Evolutionary conservation across 2,113 vertebrate species (phyloP).

Genomic region (Trichechus manatus): DNA sequence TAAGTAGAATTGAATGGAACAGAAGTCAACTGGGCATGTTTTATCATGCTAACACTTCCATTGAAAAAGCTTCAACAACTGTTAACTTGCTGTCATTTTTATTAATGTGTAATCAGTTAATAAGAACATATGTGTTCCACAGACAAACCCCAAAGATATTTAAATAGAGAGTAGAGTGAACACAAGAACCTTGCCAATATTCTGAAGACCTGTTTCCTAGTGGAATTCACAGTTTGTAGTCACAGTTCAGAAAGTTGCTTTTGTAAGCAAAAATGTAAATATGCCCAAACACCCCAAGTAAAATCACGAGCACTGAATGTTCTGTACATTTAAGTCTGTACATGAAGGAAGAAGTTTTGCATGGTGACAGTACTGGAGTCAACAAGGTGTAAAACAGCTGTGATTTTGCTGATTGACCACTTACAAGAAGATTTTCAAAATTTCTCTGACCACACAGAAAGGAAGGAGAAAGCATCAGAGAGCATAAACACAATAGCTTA

Average conservation of each 20-base stretch:
- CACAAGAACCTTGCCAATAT: slow-evolving; percentile 41
- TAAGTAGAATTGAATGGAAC: background rate
- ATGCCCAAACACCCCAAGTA: slow-evolving; percentile 52
- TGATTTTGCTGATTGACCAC: slow-evolving; percentile 3
- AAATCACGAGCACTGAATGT: background rate
- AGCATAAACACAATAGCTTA: background rate
- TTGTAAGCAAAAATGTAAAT: slow-evolving; percentile 67
- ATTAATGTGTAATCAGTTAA: slow-evolving; percentile 52
- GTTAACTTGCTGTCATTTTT: slow-evolving; percentile 46
- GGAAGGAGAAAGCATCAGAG: background rate
- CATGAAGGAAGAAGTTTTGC: background rate
- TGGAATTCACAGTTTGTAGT: slow-evolving; percentile 68
- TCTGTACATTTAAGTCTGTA: background rate
- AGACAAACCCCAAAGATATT: slow-evolving; percentile 46
- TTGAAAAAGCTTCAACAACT: background rate
- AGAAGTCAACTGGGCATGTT: background rate
- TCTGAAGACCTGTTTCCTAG: slow-evolving; percentile 44
- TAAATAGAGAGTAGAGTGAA: background rate
- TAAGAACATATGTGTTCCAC: slow-evolving; percentile 48
- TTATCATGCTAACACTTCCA: background rate
- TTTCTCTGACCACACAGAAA: background rate
- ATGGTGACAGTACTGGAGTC: background rate
- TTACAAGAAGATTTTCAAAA: background rate
- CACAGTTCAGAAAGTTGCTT: slow-evolving; percentile 58
- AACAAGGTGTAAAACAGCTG: background rate